Percentiles rank a stretch among this genome's conserved stretches.
Conservation (phyloP, 2,797 vertebrate genomes). For the Alfaro cultratus region DNA sequence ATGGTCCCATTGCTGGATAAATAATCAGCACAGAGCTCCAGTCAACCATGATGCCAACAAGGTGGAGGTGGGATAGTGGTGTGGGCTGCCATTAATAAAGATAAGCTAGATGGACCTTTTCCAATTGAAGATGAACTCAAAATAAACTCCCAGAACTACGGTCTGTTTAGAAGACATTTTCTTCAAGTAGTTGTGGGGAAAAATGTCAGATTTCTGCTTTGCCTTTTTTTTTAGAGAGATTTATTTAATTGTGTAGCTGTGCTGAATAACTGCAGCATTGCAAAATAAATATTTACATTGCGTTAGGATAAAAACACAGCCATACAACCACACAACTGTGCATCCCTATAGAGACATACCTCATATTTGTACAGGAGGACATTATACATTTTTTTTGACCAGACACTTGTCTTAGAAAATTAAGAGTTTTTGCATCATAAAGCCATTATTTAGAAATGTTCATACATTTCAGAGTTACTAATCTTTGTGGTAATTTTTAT, state of each 20-base stretch:
- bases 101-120: background rate
- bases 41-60: background rate
- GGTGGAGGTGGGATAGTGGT: background rate
- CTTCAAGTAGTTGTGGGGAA: background rate
- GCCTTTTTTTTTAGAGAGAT: background rate
- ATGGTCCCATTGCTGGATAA: background rate
- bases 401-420: background rate
- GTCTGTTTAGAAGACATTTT: background rate
- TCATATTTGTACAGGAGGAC: background rate
- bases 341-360: background rate
- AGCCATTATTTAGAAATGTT: background rate
- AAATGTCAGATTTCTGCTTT: background rate
- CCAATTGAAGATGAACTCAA: background rate
- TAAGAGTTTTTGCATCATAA: background rate
- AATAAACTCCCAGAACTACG: background rate
- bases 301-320: background rate
- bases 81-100: background rate
- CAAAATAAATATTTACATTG: background rate
- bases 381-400: background rate
- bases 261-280: background rate
- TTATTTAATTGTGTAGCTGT: background rate
- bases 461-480: background rate
- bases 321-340: background rate
- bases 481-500: background rate
- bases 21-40: background rate